Evolutionary conservation across 2,113 vertebrate species (phyloP).

Genomic region (Cyprinodon tularosa): DNA sequence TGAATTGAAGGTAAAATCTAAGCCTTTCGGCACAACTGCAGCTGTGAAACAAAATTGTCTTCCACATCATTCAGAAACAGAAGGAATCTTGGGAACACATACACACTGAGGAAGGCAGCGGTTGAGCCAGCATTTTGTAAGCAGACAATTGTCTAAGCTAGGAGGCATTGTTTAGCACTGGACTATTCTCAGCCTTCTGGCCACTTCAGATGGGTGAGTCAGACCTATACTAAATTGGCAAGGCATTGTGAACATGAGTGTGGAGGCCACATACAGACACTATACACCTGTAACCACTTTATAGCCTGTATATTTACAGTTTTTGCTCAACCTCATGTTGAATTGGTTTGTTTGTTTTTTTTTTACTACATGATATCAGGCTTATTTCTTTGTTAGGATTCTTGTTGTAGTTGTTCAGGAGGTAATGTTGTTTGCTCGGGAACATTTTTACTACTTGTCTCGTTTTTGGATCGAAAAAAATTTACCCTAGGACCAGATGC

Average conservation of each 20-base stretch:
- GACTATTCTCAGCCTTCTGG: constrained; percentile 47
- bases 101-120: constrained; percentile 34
- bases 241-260: constrained; percentile 20
- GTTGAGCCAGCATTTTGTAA: constrained; percentile 59
- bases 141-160: constrained; percentile 29
- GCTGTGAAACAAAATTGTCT: constrained; percentile 69
- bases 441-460: not conserved
- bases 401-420: not conserved
- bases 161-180: constrained; percentile 41
- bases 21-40: constrained; percentile 53
- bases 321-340: not conserved
- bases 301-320: not conserved
- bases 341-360: no score
- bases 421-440: not conserved
- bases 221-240: constrained; percentile 35
- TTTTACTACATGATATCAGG: no score
- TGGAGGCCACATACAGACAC: not conserved
- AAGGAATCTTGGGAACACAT: constrained; percentile 50
- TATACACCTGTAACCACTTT: not conserved
- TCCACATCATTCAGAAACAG: constrained; percentile 60
- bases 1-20: constrained; percentile 41
- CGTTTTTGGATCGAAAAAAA: no score
- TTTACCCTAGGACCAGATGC: no score
- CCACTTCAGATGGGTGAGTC: constrained; percentile 44
- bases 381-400: not conserved